Conservation (phyloP, 2,113 vertebrate genomes). For the Chloroceryle aenea region DNA sequence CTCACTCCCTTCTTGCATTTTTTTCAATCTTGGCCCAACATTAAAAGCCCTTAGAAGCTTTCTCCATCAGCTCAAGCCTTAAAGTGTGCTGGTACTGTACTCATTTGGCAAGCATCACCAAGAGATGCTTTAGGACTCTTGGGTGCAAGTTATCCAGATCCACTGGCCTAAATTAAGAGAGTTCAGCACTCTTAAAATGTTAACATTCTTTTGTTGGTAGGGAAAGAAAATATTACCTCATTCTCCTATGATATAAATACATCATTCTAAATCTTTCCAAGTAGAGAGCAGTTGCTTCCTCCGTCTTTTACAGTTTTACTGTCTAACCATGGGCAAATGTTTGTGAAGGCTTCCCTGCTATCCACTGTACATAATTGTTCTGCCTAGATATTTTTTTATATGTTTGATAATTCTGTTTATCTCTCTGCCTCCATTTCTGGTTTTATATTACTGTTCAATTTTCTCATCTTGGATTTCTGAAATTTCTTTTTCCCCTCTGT, state of each 20-base stretch:
- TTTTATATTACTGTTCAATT: neutral
- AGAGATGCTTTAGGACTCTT: neutral
- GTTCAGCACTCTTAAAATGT: neutral
- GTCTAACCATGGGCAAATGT: neutral
- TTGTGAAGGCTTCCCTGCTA: neutral
- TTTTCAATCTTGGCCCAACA: neutral
- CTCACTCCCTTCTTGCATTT: neutral
- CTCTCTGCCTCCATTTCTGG: neutral
- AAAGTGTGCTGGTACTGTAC: neutral
- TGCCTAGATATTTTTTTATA: neutral
- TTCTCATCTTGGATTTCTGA: conserved; percentile 6
- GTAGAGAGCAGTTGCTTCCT: neutral
- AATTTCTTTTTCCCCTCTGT: neutral
- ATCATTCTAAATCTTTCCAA: conserved; percentile 5
- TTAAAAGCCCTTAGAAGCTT: neutral
- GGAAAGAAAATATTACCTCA: conserved; percentile 22
- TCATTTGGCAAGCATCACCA: neutral
- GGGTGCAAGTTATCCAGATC: neutral
- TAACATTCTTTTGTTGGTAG: neutral
- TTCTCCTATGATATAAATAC: neutral
- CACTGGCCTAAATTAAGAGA: neutral
- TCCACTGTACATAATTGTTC: neutral
- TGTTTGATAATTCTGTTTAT: neutral
- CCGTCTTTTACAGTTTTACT: neutral
- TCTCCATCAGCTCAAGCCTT: neutral